A percentile compares a stretch with the other conserved stretches of the same genome.
Conservation (phyloP, 2,113 vertebrate species). For the Oncorhynchus clarkii region DNA sequence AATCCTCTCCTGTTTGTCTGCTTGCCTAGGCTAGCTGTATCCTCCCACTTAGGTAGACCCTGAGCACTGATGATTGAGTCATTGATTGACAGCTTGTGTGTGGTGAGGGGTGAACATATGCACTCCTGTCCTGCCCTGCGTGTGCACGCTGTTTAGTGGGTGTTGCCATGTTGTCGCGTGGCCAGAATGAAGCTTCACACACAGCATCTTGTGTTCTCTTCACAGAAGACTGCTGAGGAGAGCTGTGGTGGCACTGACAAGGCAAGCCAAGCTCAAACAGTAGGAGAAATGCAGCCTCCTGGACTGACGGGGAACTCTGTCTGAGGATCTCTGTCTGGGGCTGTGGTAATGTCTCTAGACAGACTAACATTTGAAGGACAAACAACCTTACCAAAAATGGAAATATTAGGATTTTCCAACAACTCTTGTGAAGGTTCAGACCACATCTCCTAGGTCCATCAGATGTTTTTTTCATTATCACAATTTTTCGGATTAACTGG, state of each 20-base stretch:
- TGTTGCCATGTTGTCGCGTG: constrained; percentile 71
- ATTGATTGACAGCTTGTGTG: constrained; percentile 41
- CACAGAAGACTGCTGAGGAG: constrained; percentile 81
- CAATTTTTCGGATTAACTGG: constrained; percentile 59
- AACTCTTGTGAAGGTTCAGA: not conserved
- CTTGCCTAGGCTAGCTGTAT: no score
- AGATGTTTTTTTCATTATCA: constrained; percentile 18
- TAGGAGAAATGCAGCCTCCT: constrained; percentile 12
- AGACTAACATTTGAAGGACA: constrained; percentile 28
- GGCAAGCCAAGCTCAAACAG: constrained; percentile 29
- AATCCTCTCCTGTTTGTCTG: no score
- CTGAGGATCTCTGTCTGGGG: constrained; percentile 46
- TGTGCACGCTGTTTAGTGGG: constrained; percentile 65
- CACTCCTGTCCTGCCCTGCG: constrained; percentile 45
- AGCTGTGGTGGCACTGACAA: constrained; percentile 52
- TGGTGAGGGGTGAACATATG: not conserved
- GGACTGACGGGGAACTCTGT: constrained; percentile 68
- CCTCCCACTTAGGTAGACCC: no score
- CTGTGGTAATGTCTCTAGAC: constrained; percentile 16
- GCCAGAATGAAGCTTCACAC: constrained; percentile 81
- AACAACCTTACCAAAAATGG: not conserved
- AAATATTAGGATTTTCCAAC: constrained; percentile 8
- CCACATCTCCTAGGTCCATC: not conserved
- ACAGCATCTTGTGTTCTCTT: constrained; percentile 92
- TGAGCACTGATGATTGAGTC: not conserved